These are phyloP conservation scores for Spermophilus dauricus DNA, from an alignment of 2,113 vertebrate genomes.

Conservation along the genomic window DNA sequence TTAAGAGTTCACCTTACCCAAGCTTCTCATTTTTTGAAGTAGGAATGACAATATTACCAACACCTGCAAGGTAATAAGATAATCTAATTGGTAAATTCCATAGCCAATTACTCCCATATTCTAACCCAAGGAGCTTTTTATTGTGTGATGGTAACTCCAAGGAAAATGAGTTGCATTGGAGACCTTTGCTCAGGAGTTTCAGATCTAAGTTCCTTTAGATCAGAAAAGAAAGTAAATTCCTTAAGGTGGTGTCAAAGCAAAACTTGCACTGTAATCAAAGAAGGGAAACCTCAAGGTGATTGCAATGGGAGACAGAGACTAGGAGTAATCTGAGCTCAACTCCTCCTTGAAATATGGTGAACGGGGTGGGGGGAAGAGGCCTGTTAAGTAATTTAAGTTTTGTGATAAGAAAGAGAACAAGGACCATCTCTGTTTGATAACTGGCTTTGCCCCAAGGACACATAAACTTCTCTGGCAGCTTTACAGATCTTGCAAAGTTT, in stretches of 20 bases:
- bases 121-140: neutral
- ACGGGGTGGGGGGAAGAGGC: rapidly evolving
- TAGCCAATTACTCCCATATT: neutral
- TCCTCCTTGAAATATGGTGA: neutral
- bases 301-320: neutral
- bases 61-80: neutral
- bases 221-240: neutral
- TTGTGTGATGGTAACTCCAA: neutral
- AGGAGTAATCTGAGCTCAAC: neutral
- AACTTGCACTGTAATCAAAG: neutral
- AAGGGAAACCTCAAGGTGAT: neutral
- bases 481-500: no score
- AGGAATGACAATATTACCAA: neutral
- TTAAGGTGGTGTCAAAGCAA: neutral
- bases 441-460: neutral
- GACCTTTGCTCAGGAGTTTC: neutral
- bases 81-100: neutral
- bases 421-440: neutral
- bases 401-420: neutral
- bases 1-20: neutral
- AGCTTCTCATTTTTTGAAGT: neutral
- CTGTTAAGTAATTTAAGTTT: rapidly evolving
- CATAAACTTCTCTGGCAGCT: neutral
- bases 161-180: neutral
- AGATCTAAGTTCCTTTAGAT: neutral